phyloP scores from a whole-genome alignment of 2,113 vertebrate genomes.

The Diphyllodes magnificus region DNA sequence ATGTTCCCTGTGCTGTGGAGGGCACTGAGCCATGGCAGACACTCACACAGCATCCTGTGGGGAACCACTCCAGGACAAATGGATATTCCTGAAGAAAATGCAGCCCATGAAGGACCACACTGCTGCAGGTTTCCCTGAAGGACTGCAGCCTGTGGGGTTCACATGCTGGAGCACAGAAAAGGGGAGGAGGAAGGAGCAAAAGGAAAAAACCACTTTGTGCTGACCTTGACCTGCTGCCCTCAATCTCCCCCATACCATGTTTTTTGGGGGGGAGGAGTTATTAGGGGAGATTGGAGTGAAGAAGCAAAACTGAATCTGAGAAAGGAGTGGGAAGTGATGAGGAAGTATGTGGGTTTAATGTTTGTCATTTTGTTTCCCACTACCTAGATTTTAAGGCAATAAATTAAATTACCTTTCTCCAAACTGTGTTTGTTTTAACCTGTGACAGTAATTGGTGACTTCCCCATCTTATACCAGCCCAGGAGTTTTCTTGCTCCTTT shows the following conservation, averaged over 20 bases:
- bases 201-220: background rate
- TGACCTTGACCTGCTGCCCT: background rate
- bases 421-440: background rate
- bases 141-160: background rate
- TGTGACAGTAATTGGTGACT: background rate
- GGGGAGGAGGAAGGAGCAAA: background rate
- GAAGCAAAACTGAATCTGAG: background rate
- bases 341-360: background rate
- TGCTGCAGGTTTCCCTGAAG: background rate
- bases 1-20: background rate
- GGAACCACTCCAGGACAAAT: background rate
- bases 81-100: background rate
- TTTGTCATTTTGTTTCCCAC: background rate
- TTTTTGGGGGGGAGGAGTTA: background rate
- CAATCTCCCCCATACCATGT: background rate
- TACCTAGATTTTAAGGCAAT: background rate
- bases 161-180: background rate
- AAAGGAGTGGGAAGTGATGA: background rate
- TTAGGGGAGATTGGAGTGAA: background rate
- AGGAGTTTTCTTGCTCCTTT: background rate
- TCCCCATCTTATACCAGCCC: background rate
- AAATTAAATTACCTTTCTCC: background rate
- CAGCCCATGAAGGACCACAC: background rate
- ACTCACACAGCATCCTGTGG: background rate
- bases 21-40: background rate